A percentile compares a stretch with the other conserved stretches of the same genome.
Conservation (phyloP, 2,797 vertebrate genomes). For the Alexandromys oeconomus region DNA sequence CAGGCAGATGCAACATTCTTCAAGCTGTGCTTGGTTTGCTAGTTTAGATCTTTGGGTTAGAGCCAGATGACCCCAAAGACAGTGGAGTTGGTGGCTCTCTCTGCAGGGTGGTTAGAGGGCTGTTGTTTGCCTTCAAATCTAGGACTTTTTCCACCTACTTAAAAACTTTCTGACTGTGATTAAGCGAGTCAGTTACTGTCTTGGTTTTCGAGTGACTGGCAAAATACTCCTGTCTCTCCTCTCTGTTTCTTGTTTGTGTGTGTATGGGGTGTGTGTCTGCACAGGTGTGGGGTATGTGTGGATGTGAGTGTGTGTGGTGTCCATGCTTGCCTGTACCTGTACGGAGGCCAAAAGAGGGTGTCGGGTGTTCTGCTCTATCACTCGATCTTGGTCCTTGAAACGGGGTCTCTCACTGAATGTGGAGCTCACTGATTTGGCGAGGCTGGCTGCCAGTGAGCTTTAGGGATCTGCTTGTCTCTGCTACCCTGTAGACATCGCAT, state of each 20-base stretch:
- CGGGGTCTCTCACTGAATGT: not conserved
- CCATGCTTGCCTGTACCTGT: not conserved
- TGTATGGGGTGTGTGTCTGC: not conserved
- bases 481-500: not conserved
- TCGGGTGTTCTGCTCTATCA: not conserved
- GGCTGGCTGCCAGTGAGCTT: not conserved
- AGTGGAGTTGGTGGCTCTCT: constrained; percentile 12
- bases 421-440: not conserved
- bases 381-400: not conserved
- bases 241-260: not conserved
- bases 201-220: constrained; percentile 18
- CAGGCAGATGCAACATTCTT: not conserved
- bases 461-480: not conserved
- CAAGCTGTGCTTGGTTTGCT: constrained; percentile 35
- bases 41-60: constrained; percentile 18
- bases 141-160: not conserved
- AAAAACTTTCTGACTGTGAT: constrained; percentile 26
- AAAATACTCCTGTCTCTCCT: not conserved
- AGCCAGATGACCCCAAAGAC: constrained; percentile 42
- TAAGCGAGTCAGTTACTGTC: constrained; percentile 24
- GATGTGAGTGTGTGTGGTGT: not conserved
- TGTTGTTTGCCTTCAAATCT: constrained; percentile 42
- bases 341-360: not conserved
- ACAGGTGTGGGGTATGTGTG: not conserved
- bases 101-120: constrained; percentile 22